Conservation (phyloP, 2,888 invertebrate species). For the Theodoxus fluviatilis region DNA sequence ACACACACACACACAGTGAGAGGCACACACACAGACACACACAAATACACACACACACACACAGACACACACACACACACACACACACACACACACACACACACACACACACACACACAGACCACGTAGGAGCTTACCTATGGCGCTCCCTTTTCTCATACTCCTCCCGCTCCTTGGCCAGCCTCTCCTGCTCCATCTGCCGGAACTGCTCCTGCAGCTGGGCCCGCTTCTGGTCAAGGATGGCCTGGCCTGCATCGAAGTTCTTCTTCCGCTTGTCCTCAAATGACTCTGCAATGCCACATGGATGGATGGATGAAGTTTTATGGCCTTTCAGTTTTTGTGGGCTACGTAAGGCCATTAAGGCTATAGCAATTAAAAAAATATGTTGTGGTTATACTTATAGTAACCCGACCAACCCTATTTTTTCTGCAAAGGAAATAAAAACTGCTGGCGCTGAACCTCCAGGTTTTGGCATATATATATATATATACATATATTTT, state of each 20-base stretch:
- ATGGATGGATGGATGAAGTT: conserved; percentile 33
- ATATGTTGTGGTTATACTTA: no score
- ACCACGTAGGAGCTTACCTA: conserved; percentile 38
- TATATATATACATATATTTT: no score
- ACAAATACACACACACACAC: no score
- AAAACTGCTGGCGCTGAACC: not conserved
- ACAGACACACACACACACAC: no score
- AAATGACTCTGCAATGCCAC: conserved; percentile 71
- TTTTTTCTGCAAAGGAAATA: not conserved
- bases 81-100: no score
- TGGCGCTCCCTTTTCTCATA: conserved; percentile 86
- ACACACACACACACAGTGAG: not conserved
- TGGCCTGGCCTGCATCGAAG: conserved; percentile 96
- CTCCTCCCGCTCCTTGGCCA: conserved; percentile 72
- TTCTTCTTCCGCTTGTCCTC: conserved; percentile 97
- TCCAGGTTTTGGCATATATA: not conserved
- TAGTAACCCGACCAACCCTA: not conserved
- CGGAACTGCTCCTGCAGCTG: conserved; percentile 87
- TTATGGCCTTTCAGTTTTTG: no score
- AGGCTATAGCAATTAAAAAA: conserved; percentile 10
- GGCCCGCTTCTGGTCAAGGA: conserved; percentile 88
- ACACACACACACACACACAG: not conserved
- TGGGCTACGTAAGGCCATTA: no score
- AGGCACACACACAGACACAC: not conserved
- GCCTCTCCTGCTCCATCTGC: conserved; percentile 72